Evolutionary conservation across 2,113 vertebrate genomes (phyloP).

Genomic region (Microcebus jonahi): DNA sequence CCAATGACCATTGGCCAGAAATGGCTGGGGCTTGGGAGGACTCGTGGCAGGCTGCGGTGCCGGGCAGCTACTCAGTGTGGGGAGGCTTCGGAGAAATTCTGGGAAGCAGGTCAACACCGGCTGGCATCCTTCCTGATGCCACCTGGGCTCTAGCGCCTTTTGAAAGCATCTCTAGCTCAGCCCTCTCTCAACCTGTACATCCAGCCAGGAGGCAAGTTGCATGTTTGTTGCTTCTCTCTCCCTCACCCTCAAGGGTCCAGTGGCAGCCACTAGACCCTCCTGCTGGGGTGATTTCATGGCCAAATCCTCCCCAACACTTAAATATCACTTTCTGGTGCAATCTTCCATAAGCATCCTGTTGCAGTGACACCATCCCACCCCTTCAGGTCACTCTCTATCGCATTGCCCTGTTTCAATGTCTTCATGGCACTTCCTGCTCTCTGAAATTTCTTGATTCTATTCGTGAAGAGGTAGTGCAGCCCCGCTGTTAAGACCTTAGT

Average conservation of each 20-base stretch:
- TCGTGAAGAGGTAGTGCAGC: accelerated
- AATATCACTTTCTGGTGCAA: neutral
- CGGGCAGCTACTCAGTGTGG: neutral
- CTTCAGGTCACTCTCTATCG: neutral
- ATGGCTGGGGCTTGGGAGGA: constrained; percentile 4
- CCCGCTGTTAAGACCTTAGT: neutral
- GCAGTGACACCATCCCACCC: accelerated
- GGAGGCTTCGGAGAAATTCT: neutral
- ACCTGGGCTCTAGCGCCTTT: neutral
- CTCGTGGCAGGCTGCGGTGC: neutral
- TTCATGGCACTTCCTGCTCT: neutral
- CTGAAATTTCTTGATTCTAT: neutral
- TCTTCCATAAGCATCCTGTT: neutral
- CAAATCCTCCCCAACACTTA: neutral
- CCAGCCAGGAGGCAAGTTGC: neutral
- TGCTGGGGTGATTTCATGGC: neutral
- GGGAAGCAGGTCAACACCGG: neutral
- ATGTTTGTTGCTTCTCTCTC: neutral
- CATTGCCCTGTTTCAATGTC: neutral
- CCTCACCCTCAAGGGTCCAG: neutral
- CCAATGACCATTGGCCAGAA: neutral
- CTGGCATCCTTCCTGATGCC: accelerated
- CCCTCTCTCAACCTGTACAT: neutral
- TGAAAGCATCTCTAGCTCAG: neutral
- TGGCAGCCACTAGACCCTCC: neutral